A percentile compares a stretch with the other conserved stretches of the same genome.
Conservation (phyloP, 2,113 vertebrate genomes). For the Protobothrops flavoviridis region DNA sequence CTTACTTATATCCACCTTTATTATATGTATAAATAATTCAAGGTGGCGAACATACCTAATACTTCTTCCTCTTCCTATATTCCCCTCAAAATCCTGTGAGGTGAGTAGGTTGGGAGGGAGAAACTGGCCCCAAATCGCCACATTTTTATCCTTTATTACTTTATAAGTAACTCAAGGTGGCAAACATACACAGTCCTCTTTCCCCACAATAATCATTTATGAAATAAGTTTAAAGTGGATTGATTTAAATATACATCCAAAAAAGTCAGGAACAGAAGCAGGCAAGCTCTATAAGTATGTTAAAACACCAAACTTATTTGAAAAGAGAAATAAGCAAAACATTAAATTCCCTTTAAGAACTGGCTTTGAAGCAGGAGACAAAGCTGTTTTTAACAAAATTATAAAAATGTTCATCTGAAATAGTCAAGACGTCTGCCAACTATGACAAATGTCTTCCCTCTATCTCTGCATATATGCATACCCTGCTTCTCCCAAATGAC, state of each 20-base stretch:
- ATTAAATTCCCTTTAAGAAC: not conserved
- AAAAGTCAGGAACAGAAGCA: not conserved
- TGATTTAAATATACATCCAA: not conserved
- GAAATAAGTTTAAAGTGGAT: not conserved
- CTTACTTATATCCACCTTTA: not conserved
- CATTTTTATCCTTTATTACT: not conserved
- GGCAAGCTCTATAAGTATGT: not conserved
- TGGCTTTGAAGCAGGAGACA: not conserved
- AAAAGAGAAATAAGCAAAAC: not conserved
- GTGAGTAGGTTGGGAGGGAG: not conserved
- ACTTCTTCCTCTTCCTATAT: not conserved
- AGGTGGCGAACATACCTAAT: not conserved
- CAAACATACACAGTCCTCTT: not conserved
- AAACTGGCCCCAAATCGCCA: not conserved
- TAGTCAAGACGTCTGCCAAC: not conserved
- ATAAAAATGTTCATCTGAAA: not conserved
- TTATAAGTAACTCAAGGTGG: not conserved
- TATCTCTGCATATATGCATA: not conserved
- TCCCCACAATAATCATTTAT: not conserved
- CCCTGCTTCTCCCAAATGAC: not conserved
- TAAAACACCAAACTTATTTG: not conserved
- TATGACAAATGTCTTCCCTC: not conserved
- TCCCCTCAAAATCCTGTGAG: not conserved
- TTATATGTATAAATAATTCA: not conserved
- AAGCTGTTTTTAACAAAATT: not conserved